Conservation (phyloP, 2,888 invertebrate species). For the Cephus nigrinus region DNA sequence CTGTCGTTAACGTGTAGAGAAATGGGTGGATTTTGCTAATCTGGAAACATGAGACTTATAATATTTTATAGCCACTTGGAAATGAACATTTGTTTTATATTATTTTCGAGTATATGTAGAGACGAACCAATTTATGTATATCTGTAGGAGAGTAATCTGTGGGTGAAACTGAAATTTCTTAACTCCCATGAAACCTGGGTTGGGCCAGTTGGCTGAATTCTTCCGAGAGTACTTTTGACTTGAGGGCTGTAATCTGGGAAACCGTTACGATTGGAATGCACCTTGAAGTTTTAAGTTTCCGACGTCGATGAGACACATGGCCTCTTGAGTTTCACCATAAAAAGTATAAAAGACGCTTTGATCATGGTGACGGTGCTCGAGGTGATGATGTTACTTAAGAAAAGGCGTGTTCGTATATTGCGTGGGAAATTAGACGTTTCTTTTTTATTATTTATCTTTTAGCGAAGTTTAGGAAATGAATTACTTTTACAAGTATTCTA, state of each 20-base stretch:
- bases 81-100: not conserved
- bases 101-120: not conserved
- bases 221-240: not conserved
- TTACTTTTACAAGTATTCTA: not conserved
- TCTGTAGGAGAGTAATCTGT: not conserved
- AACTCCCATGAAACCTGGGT: not conserved
- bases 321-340: not conserved
- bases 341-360: not conserved
- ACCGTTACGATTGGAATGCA: not conserved
- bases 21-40: not conserved
- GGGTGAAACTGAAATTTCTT: not conserved
- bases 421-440: not conserved
- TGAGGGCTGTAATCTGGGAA: not conserved
- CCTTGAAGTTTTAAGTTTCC: not conserved
- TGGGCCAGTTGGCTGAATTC: not conserved
- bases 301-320: not conserved
- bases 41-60: not conserved
- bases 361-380: not conserved
- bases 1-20: not conserved
- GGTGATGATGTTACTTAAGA: not conserved
- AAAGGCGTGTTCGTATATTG: not conserved
- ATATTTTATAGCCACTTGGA: not conserved
- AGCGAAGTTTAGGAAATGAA: not conserved
- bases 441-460: not conserved
- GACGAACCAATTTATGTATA: not conserved